Evolutionary conservation across 2,113 vertebrate genomes (phyloP).

Genomic region (Xerus inauris): DNA sequence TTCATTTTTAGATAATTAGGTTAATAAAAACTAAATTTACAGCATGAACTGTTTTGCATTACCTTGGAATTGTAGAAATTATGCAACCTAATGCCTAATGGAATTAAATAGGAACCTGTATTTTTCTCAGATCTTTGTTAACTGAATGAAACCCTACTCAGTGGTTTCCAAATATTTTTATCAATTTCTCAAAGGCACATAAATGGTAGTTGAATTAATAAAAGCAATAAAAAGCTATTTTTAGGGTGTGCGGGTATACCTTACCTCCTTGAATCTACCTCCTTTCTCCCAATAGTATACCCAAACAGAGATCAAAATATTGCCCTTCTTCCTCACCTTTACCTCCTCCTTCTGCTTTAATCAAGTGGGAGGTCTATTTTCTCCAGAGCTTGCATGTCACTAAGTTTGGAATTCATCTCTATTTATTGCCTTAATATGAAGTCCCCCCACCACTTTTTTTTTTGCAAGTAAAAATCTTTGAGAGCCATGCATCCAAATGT

Average conservation of each 20-base stretch:
- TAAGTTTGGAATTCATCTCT: not conserved
- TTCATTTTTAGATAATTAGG: not conserved
- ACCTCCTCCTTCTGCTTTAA: not conserved
- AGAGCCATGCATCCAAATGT: conserved; percentile 5
- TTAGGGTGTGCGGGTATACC: not conserved
- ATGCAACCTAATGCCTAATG: not conserved
- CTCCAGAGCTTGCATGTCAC: not conserved
- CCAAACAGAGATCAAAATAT: not conserved
- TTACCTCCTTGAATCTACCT: not conserved
- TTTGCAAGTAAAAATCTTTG: not conserved
- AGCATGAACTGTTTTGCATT: not conserved
- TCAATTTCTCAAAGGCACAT: not conserved
- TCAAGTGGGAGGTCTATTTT: not conserved
- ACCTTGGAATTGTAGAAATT: not conserved
- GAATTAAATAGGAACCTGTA: not conserved
- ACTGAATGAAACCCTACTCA: not conserved
- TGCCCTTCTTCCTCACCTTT: not conserved
- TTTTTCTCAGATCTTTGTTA: not conserved
- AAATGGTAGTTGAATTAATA: not conserved
- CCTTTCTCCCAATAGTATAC: not conserved
- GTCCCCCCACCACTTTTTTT: not conserved
- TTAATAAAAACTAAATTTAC: conserved; percentile 3
- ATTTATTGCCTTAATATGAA: not conserved
- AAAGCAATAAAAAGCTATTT: not conserved
- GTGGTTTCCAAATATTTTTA: not conserved